Percentiles rank a stretch among this genome's conserved stretches.
These are phyloP conservation scores for Limosa lapponica DNA, from an alignment of 2,797 vertebrate genomes.

Conservation along the genomic window DNA sequence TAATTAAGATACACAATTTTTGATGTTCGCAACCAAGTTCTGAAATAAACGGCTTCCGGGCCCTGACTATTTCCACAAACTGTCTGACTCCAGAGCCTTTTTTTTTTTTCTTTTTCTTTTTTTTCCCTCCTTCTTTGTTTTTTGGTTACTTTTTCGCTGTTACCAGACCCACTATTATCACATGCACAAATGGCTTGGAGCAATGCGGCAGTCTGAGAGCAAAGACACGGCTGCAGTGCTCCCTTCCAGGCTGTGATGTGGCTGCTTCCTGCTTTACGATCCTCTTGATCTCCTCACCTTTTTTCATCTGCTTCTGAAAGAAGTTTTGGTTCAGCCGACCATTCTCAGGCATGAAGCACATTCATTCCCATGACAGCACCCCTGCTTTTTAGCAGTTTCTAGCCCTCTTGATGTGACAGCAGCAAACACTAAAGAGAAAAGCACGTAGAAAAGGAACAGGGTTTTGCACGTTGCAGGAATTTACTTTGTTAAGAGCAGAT, in stretches of 20 bases:
- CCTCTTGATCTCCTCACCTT: slow-evolving; percentile 2
- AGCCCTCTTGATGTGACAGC: not conserved
- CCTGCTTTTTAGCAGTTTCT: not conserved
- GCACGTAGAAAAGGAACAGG: not conserved
- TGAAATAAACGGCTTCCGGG: slow-evolving; percentile 80
- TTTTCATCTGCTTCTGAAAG: slow-evolving; percentile 8
- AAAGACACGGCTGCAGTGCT: not conserved
- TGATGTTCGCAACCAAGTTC: slow-evolving; percentile 62
- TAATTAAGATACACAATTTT: not conserved
- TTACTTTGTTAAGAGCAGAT: not conserved
- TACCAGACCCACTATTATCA: not conserved
- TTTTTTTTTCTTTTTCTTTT: not conserved
- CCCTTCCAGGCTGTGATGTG: not conserved
- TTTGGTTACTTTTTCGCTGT: not conserved
- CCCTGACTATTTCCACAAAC: slow-evolving; percentile 59
- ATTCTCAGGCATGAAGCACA: not conserved
- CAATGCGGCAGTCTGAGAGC: not conserved
- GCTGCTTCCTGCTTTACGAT: not conserved
- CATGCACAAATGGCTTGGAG: not conserved
- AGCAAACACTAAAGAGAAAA: not conserved
- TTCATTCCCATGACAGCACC: not conserved
- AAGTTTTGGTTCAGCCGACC: not conserved
- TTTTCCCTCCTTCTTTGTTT: not conserved
- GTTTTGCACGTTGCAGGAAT: not conserved
- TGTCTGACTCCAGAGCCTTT: slow-evolving; percentile 71